Base-by-base conservation (phyloP, 2,888 invertebrate genomes). In the Athalia cordata region DNA sequence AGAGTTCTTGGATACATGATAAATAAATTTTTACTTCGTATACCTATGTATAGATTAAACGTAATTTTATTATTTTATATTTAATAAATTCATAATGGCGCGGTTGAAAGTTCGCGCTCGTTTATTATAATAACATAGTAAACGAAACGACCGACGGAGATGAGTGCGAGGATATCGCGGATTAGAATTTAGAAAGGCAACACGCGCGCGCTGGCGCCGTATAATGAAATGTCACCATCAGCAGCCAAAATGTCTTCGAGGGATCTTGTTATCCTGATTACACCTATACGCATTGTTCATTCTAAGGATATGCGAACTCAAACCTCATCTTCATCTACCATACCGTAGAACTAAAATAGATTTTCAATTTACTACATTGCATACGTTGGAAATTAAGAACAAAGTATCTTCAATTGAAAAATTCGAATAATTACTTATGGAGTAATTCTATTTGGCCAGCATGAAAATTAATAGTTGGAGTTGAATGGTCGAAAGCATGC, bases 111-210 rank as follows among this genome's bases (percentile, higher is more conserved):
- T 81, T 80, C 81, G 81, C 81, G 80, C 9, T 29, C 29, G 29
- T 29, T 49, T 74, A 29, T 50, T 50, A 65, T 57, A 57, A 43
- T 43, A 15, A n/a, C n/a, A 43, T n/a, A 29, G 11, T 65, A 67
- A 77, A 64, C 80, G 79, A 80, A 81, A 79, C 79, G 81, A 68
- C 29, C 29, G 29, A 29, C 29, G 29, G 29, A 29, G 29, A 29
- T 29, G 29, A 29, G 55, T 11, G 55, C 7, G 29, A 49, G 78
- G 45, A 78, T 83, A 81, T 83, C 81, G 81, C 79, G 83, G 81
- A 84, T 84, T 83, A 82, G 80, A 79, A 77, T 81, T 83, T 80
- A 82, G 82, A 85, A 84, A 84, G 84, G 82, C 82, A 81, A 52
- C 29, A 45, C 49, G 13, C 13, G 50, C 49, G 43, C 43, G 29